Percentiles rank a stretch among this genome's conserved stretches.
Evolutionary conservation across 2,888 invertebrate species (phyloP).

Genomic region (Drosophila nigricruria): DNA sequence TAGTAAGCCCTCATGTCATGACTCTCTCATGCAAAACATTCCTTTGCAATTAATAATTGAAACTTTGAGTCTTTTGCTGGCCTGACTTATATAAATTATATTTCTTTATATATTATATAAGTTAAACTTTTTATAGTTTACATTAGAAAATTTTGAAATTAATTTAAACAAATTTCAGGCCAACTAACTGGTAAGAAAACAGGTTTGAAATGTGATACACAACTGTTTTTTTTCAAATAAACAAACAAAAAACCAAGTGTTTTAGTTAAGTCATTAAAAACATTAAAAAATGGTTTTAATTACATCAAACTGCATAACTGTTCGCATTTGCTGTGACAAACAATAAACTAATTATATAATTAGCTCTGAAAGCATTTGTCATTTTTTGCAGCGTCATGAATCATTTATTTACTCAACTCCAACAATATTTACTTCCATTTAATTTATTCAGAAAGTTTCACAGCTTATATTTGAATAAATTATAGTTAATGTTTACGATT

Average conservation of each 20-base stretch:
- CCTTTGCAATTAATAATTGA: neutral
- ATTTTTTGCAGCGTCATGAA: neutral
- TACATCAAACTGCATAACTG: neutral
- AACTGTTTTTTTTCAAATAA: neutral
- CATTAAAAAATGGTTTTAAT: constrained; percentile 1
- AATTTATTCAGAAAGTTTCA: constrained; percentile 1
- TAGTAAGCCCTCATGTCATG: neutral
- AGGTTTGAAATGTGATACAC: neutral
- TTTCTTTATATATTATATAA: no score
- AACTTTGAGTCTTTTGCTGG: neutral
- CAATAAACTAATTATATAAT: constrained; percentile 10
- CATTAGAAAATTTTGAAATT: neutral
- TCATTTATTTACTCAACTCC: constrained; percentile 2
- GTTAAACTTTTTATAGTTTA: neutral
- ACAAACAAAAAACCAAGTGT: neutral
- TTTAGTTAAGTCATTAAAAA: constrained; percentile 5
- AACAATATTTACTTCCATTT: neutral
- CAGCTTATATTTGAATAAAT: constrained; percentile 1
- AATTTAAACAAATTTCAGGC: neutral
- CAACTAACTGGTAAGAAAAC: neutral
- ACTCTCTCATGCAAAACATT: neutral
- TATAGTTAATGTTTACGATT: constrained; percentile 4
- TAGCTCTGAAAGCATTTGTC: neutral
- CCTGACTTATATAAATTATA: neutral
- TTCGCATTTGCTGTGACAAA: neutral